A percentile compares a stretch with the other conserved stretches of the same genome.
Evolutionary conservation across 2,888 invertebrate species (phyloP).

Genomic region (Nephrotoma appendiculata): DNA sequence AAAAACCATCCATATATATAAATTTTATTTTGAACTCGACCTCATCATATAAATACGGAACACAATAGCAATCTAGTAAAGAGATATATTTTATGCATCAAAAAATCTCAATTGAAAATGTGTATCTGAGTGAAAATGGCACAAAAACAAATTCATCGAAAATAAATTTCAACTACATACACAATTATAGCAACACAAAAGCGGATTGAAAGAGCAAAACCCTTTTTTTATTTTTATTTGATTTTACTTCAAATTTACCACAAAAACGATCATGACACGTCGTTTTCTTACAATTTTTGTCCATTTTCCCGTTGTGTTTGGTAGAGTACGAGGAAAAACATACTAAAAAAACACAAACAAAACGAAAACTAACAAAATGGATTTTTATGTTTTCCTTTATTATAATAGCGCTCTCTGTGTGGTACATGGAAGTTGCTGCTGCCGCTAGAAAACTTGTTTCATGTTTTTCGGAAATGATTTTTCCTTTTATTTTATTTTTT

Average conservation of each 20-base stretch:
- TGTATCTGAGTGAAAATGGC: not conserved
- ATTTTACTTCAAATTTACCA: constrained; percentile 2
- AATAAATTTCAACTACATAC: not conserved
- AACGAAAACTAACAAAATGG: not conserved
- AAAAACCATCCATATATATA: not conserved
- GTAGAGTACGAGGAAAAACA: not conserved
- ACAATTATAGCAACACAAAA: not conserved
- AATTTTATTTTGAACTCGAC: not conserved
- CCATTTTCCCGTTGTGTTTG: not conserved
- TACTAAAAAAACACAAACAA: not conserved
- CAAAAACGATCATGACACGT: constrained; percentile 4
- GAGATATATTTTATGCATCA: not conserved
- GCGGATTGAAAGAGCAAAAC: not conserved
- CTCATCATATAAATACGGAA: not conserved
- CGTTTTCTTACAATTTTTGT: constrained; percentile 4
- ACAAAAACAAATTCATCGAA: not conserved
- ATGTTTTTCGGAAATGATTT: not conserved
- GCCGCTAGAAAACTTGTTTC: not conserved
- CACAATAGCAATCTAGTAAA: not conserved
- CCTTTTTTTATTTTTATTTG: constrained; percentile 1
- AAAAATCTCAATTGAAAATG: not conserved
- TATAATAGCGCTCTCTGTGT: not conserved
- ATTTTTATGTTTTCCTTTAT: not conserved
- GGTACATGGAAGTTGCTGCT: not conserved
- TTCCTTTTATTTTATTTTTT: not conserved